A percentile compares a stretch with the other conserved stretches of the same genome.
Evolutionary conservation across 2,888 invertebrate genomes (phyloP).

Genomic region (Callinectes sapidus): DNA sequence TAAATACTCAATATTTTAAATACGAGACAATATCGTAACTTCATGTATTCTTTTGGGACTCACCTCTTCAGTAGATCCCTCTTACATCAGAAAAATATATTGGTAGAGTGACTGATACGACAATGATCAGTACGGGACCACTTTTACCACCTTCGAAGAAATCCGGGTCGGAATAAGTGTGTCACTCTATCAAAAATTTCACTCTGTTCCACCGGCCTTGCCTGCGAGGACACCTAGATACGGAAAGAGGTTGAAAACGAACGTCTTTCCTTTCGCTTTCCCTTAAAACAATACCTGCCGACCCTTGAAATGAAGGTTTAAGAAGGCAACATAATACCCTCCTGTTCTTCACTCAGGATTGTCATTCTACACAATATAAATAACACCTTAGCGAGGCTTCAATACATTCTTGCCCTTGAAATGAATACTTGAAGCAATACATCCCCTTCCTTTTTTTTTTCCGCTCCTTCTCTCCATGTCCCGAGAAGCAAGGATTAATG

Average conservation of each 20-base stretch:
- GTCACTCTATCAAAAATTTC: background rate
- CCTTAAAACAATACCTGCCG: no score
- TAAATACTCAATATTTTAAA: no score
- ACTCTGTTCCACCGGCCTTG: background rate
- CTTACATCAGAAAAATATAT: no score
- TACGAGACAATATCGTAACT: no score
- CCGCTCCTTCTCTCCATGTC: background rate
- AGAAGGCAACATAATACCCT: background rate
- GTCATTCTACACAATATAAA: no score
- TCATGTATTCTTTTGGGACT: no score
- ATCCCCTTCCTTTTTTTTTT: background rate
- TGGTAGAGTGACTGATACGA: no score
- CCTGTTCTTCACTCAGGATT: background rate
- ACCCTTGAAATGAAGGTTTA: background rate
- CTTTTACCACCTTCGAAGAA: background rate
- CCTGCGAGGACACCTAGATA: background rate
- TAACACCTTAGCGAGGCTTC: no score
- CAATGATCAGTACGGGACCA: no score
- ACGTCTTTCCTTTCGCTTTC: background rate
- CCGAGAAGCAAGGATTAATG: background rate
- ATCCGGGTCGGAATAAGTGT: background rate
- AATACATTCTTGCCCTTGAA: background rate
- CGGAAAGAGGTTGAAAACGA: background rate
- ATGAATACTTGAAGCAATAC: background rate
- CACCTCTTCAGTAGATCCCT: no score